Base-by-base conservation (phyloP, 2,888 invertebrate genomes). In the Spialia ferax region DNA sequence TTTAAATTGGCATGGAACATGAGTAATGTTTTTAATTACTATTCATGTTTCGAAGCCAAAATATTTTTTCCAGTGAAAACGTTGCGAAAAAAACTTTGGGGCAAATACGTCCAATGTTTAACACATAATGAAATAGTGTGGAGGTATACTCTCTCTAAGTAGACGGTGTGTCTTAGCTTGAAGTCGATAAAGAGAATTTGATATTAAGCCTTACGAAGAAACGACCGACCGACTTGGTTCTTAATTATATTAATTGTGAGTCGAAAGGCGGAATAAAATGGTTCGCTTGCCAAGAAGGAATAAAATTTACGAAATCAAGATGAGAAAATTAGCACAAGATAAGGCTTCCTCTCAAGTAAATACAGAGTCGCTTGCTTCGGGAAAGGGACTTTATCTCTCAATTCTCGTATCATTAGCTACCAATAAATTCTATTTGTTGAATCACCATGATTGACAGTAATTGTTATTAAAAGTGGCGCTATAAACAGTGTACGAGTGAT, bases 231-330 rank as follows among this genome's bases (percentile, higher is more conserved):
- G 48, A 48, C 61, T 55, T 48, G 55, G 50, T 65, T 52, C 67
- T 67, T 67, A 67, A 67, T 67, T 55, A 67, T 56, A 61, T 61
- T 67, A 67, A 67, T 67, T 66, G 60, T 45, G 48, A 61, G 67
- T 55, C 35, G 48, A 67, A 67, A 67, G 61, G 55, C 60, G 54
- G 48, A 67, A 45, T 56, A 60, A 57, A 54, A 61, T 10, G 66
- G 54, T 61, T 67, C 48, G 23, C 48, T n/a, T 48, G 32, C 55
- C 52, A 60, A 66, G 35, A 60, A 45, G 60, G 59, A 29, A 66
- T 66, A 66, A 29, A 55, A 61, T 67, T 67, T 61, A 22, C 59
- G 32, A 48, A 56, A 67, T 67, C 61, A 67, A 67, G 67, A 67
- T 56, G 32, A 32, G 2, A 55, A 54, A 60, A 66, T 66, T 66